Evolutionary conservation across 2,888 invertebrate genomes (phyloP).

Genomic region (Sphaerophoria taeniata): DNA sequence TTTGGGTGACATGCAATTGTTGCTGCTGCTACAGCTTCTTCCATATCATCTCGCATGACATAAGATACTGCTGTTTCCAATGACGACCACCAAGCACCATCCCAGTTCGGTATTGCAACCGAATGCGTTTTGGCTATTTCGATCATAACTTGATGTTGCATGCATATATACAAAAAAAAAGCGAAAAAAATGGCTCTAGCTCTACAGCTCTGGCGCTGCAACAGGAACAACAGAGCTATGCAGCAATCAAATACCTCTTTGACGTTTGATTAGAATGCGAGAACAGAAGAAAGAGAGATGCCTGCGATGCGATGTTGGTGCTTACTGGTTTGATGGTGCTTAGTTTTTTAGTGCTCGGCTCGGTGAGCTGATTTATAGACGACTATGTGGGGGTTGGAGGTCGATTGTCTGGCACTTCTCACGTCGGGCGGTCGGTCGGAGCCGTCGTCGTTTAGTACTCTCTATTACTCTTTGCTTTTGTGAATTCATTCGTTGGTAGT

Average conservation of each 20-base stretch:
- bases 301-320: slow-evolving; percentile 8
- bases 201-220: slow-evolving; percentile 20
- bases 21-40: slow-evolving; percentile 9
- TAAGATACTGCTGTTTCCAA: slow-evolving; percentile 43
- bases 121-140: slow-evolving; percentile 63
- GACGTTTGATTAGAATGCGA: slow-evolving; percentile 74
- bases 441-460: slow-evolving; percentile 31
- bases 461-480: slow-evolving; percentile 70
- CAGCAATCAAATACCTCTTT: slow-evolving; percentile 64
- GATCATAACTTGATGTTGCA: slow-evolving; percentile 66
- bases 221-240: slow-evolving; percentile 32
- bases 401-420: slow-evolving; percentile 73
- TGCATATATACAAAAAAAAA: slow-evolving; percentile 53
- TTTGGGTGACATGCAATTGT: slow-evolving; percentile 32
- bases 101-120: not conserved
- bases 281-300: slow-evolving; percentile 52
- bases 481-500: slow-evolving; percentile 49
- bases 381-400: slow-evolving; percentile 71
- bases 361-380: slow-evolving; percentile 30
- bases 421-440: too few relatives aligned
- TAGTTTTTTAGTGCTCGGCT: slow-evolving; percentile 10
- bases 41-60: slow-evolving; percentile 37
- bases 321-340: slow-evolving; percentile 3
- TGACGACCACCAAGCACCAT: slow-evolving; percentile 44
- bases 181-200: slow-evolving; percentile 13